These are phyloP conservation scores for Prionailurus viverrinus DNA, from an alignment of 2,113 vertebrate genomes.

Conservation along the genomic window DNA sequence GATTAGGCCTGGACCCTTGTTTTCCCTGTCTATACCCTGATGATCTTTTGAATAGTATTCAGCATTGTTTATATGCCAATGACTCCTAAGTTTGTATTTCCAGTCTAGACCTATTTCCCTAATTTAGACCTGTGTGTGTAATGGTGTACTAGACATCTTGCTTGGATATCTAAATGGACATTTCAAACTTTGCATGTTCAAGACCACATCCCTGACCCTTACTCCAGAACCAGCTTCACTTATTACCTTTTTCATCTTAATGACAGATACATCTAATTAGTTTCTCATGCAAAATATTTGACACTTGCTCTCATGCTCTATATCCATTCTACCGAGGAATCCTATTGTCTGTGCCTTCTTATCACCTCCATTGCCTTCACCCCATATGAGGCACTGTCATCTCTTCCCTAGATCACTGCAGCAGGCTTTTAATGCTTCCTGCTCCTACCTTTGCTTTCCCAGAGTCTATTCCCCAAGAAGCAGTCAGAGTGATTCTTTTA, in stretches of 20 bases:
- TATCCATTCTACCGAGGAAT: no score
- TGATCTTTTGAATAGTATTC: neutral
- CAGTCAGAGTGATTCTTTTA: neutral
- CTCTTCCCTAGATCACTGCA: fast-evolving
- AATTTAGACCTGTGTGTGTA: neutral
- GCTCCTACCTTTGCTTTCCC: neutral
- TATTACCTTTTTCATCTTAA: neutral
- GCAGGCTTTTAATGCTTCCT: no score
- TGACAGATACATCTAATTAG: no score
- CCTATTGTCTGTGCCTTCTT: neutral
- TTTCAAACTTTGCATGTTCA: neutral
- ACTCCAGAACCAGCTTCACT: neutral
- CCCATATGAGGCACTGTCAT: fast-evolving
- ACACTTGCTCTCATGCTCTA: neutral
- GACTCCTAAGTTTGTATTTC: neutral
- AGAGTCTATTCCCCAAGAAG: neutral
- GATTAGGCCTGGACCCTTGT: neutral
- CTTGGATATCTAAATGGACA: neutral
- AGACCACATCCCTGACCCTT: neutral
- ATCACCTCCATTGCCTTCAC: neutral
- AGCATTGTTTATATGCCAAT: neutral
- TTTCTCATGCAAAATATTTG: neutral
- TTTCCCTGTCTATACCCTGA: neutral
- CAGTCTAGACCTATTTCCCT: neutral
- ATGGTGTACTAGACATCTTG: neutral